Evolutionary conservation across 2,113 vertebrate genomes (phyloP), one percentile per base, ranked within the genome.

Genomic region (Numenius arquata): DNA sequence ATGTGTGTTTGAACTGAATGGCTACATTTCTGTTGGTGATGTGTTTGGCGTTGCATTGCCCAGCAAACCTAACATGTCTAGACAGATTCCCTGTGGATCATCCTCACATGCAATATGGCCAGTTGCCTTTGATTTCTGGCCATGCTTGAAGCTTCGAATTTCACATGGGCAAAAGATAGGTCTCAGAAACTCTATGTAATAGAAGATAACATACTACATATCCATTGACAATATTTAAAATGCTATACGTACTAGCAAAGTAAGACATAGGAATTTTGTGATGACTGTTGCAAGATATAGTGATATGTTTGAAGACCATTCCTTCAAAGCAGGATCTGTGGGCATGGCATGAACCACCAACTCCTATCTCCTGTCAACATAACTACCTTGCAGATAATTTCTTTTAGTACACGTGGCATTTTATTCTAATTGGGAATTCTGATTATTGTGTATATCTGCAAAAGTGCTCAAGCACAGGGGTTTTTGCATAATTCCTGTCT

Each of bases 121-220:
- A 22, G 58, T 75, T 85, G n/a, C 63, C 52, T 71, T 75, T 43
- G 23, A 32, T 40, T 92, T 86, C 81, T 89, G 73, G 58, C 36
- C 41, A 36, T 10, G 58, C 26, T 30, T 36, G 59, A 71, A 47
- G 32, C 34, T 91, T 70, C 20, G 47, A 27, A 77, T 53, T 70
- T 71, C 32, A 53, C 0, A 0, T 26, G 27, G 52, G 7, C 30
- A 45, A 70, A 81, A n/a, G 9, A 8, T 9, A 8, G 3, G 7
- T 53, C 74, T 81, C 55, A 30, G 67, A 81, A 89, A 43, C 34
- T 48, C 15, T 30, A 15, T 2, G 0, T 2, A 71, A 30, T 6
- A 22, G 36, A 81, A 78, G 27, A 58, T 23, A 81, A 30, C 50
- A 58, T 12, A 7, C 5, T 27, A 30, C 73, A 52, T 53, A 89